Conservation (phyloP, 2,113 vertebrate genomes). For the Athene cunicularia region DNA sequence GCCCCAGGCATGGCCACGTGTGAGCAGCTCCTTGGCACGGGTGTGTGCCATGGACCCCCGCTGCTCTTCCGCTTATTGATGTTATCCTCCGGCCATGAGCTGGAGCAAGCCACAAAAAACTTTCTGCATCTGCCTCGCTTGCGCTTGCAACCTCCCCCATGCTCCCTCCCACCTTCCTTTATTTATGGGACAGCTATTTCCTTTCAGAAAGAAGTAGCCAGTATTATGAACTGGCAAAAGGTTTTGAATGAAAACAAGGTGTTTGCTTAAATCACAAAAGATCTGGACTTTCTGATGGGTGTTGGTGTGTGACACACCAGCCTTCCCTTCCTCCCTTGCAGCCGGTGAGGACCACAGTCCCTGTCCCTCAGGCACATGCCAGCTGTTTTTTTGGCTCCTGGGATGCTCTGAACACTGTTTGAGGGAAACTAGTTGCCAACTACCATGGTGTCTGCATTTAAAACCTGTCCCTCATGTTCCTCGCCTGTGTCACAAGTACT, state of each 20-base stretch:
- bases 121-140: background rate
- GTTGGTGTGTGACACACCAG: background rate
- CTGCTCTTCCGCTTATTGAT: background rate
- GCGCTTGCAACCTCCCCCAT: background rate
- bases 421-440: background rate
- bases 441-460: background rate
- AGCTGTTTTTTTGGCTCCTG: fast-evolving
- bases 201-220: constrained; percentile 29
- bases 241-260: constrained; percentile 18
- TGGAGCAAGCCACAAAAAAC: fast-evolving
- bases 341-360: fast-evolving
- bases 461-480: background rate
- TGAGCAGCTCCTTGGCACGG: fast-evolving
- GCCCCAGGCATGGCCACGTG: fast-evolving
- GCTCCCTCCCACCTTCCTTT: constrained; percentile 24
- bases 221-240: constrained; percentile 3
- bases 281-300: background rate
- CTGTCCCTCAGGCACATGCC: background rate
- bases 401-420: background rate
- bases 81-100: background rate
- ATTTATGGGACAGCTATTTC: constrained; percentile 74
- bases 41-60: fast-evolving
- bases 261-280: background rate
- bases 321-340: background rate
- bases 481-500: background rate